phyloP scores from a whole-genome alignment of 2,113 vertebrate genomes.

The Apodemus speciosus region DNA sequence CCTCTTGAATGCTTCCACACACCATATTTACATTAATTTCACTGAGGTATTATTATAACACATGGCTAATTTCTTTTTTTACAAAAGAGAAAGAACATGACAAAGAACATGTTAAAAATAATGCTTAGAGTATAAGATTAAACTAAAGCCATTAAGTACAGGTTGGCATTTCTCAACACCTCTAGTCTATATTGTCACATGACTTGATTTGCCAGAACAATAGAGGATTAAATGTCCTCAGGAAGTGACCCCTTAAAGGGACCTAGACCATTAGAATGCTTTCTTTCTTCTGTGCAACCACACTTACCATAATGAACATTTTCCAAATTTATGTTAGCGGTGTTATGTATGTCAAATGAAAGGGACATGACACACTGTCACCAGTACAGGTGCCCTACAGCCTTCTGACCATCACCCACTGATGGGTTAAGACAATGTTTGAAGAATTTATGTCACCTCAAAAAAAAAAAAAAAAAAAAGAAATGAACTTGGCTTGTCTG shows the following conservation, averaged over 20 bases:
- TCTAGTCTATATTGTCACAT: neutral
- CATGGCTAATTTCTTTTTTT: constrained; percentile 69
- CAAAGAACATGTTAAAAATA: constrained; percentile 64
- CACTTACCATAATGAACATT: neutral
- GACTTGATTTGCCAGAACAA: constrained; percentile 29
- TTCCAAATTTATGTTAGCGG: neutral
- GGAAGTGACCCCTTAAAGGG: neutral
- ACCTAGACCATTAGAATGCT: neutral
- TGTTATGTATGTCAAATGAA: fast-evolving
- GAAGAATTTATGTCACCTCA: constrained; percentile 8
- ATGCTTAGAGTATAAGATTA: constrained; percentile 58
- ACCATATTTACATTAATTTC: constrained; percentile 58
- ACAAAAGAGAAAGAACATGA: constrained; percentile 51
- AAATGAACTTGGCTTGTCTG: neutral
- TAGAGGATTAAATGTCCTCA: constrained; percentile 12
- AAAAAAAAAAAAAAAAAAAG: constrained; percentile 27
- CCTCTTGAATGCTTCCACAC: neutral
- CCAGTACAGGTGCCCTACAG: fast-evolving
- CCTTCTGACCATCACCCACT: too few relatives aligned
- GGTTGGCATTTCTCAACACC: neutral
- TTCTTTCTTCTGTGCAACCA: neutral
- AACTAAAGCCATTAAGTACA: constrained; percentile 46
- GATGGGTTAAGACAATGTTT: neutral
- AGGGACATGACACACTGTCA: fast-evolving
- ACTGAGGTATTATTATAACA: constrained; percentile 65